Percentiles rank a stretch among this genome's conserved stretches.
Evolutionary conservation across 1,140 invertebrate genomes (phyloP).

Genomic region (Bombus vancouverensis): DNA sequence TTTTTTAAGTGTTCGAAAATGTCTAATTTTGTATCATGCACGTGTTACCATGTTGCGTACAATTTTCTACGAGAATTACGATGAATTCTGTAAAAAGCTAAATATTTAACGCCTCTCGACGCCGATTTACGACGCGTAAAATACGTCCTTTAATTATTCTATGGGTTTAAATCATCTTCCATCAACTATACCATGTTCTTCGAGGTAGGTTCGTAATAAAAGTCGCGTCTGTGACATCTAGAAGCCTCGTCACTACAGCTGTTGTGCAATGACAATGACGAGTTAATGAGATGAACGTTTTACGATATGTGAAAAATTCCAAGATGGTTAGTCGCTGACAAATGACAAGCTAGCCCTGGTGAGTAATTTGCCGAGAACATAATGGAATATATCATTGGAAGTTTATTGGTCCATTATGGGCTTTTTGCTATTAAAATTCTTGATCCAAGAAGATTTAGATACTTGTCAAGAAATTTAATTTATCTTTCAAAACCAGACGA

Average conservation of each 20-base stretch:
- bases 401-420: too few species aligned
- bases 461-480: too few species aligned
- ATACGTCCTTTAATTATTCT: constrained; percentile 52
- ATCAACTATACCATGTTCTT: constrained; percentile 18
- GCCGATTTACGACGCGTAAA: constrained; percentile 56
- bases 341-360: not conserved
- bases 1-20: too few species aligned
- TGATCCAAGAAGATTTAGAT: too few species aligned
- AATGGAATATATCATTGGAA: too few species aligned
- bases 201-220: constrained; percentile 49
- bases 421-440: too few species aligned
- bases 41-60: not conserved
- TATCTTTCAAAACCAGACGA: too few species aligned
- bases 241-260: constrained; percentile 50
- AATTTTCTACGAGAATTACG: not conserved
- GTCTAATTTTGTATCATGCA: not conserved
- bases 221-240: constrained; percentile 39
- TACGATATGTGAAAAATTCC: constrained; percentile 33
- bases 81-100: not conserved
- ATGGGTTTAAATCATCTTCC: constrained; percentile 38
- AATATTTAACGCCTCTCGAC: not conserved
- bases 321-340: not conserved
- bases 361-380: too few species aligned
- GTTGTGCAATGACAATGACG: constrained; percentile 44
- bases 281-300: constrained; percentile 49